Evolutionary conservation across 2,113 vertebrate species (phyloP), one percentile per base, ranked within the genome.

Genomic region (Percina caprodes): DNA sequence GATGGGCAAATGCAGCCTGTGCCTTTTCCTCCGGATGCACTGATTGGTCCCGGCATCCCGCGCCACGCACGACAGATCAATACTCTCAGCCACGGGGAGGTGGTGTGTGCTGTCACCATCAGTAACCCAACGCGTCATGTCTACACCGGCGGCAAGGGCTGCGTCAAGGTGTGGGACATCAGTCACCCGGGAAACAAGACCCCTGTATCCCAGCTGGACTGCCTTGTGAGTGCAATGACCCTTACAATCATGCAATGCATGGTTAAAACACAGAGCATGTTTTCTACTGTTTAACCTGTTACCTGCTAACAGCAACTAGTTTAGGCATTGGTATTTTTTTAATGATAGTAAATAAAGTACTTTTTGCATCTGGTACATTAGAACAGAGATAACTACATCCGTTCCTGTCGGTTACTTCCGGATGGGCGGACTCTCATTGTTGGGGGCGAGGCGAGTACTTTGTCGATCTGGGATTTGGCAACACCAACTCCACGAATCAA

Each of bases 311-410:
- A 52, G 48, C 62, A 58, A 30, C 46, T 35, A 21, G 12, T 69
- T 59, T 13, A 62, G 54, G 6, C 35, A 39, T 35, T 39, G 19
- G 0, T 39, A 3, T 7, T 8, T 48, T 66, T 71, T 67, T 18
- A 61, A 35, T 8, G 26, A 33, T 30, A 33, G n/a, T 19, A 24
- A 68, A n/a, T 42, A 19, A 61, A 55, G 14, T 15, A 35, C 46
- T 52, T 18, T 16, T 69, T 79, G 63, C 71, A 3, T 80, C 54
- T 74, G 72, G 75, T 45, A 66, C 84, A 83, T 89, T 94, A 99
- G 98, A 99, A 99, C 95, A 95, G 97, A 74, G 97, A 99, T 89
- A 99, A 99, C 95, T 99, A 99, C 94, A 99, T 99, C 92, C 97
- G 98, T 24, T 99, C 98, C n/a, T 99, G 98, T 92, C 97, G 98